These are phyloP conservation scores for Tetheella fluctuosa DNA, from an alignment of 2,888 invertebrate genomes.

Conservation along the genomic window DNA sequence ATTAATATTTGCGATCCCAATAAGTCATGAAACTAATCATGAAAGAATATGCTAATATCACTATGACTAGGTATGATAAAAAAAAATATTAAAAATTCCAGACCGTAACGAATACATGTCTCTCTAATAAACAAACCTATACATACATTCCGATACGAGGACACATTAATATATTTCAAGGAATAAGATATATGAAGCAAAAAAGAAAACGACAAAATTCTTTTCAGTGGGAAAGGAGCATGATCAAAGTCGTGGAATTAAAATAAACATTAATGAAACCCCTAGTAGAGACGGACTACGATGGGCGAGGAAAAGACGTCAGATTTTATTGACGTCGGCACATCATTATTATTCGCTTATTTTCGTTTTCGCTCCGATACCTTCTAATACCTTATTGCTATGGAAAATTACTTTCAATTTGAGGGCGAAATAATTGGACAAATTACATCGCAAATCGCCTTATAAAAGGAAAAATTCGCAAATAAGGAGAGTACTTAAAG, in stretches of 20 bases:
- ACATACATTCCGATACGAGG: neutral
- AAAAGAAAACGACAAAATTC: neutral
- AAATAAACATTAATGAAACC: slow-evolving; percentile 10
- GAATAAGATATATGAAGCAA: slow-evolving; percentile 6
- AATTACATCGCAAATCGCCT: slow-evolving; percentile 73
- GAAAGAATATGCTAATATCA: neutral
- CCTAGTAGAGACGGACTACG: neutral
- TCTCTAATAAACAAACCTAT: neutral
- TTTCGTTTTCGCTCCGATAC: slow-evolving; percentile 61
- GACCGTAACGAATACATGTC: neutral
- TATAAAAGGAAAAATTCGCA: slow-evolving; percentile 62
- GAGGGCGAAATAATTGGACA: slow-evolving; percentile 72
- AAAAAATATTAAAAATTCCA: neutral
- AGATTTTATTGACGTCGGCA: slow-evolving; percentile 60
- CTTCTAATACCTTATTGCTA: slow-evolving; percentile 58
- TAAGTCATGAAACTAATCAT: neutral
- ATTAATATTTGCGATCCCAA: too few species aligned
- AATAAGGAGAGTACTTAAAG: slow-evolving; percentile 71
- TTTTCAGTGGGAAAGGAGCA: neutral
- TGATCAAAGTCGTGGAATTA: slow-evolving; percentile 8
- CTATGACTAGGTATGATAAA: too few species aligned
- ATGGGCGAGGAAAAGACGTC: slow-evolving; percentile 36
- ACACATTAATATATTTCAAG: neutral
- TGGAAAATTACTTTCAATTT: slow-evolving; percentile 70
- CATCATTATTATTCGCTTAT: slow-evolving; percentile 73